Percentiles rank a stretch among this genome's conserved stretches.
These are phyloP conservation scores for Megaceryle torquata DNA, from an alignment of 2,113 vertebrate species.

Conservation along the genomic window DNA sequence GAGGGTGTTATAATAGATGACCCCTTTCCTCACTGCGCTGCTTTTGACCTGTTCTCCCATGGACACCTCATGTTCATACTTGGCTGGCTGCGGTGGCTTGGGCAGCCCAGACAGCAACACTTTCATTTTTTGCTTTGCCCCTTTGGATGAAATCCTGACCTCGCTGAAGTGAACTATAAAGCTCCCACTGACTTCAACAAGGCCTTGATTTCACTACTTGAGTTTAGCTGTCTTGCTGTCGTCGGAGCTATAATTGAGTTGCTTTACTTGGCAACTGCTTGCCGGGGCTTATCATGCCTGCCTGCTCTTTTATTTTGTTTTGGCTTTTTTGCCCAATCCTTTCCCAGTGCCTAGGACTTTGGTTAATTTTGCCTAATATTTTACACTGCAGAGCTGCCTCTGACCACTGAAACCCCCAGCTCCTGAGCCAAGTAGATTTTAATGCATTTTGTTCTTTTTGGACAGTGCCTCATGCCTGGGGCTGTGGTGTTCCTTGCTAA, in stretches of 20 bases:
- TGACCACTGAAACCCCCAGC: neutral
- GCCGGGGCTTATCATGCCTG: neutral
- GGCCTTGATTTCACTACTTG: neutral
- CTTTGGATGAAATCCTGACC: slow-evolving; percentile 19
- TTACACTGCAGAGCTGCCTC: neutral
- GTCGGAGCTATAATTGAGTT: slow-evolving; percentile 1
- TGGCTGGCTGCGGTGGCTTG: neutral
- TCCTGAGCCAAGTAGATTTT: neutral
- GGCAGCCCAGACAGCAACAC: neutral
- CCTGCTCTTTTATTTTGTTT: slow-evolving; percentile 14
- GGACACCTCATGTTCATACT: neutral
- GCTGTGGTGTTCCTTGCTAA: neutral
- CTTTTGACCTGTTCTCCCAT: neutral
- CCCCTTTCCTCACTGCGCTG: neutral
- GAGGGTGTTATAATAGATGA: neutral
- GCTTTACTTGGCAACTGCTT: slow-evolving; percentile 35
- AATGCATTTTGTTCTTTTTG: neutral
- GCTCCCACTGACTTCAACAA: slow-evolving; percentile 24
- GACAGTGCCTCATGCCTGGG: neutral
- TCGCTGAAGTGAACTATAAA: neutral
- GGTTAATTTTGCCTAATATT: neutral
- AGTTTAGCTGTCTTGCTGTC: neutral
- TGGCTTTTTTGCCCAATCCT: neutral
- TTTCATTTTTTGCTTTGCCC: neutral
- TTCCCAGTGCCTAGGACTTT: neutral